Percentiles rank a stretch among this genome's conserved stretches.
Evolutionary conservation across 2,113 vertebrate species (phyloP).

Genomic region (Acanthochromis polyacanthus): DNA sequence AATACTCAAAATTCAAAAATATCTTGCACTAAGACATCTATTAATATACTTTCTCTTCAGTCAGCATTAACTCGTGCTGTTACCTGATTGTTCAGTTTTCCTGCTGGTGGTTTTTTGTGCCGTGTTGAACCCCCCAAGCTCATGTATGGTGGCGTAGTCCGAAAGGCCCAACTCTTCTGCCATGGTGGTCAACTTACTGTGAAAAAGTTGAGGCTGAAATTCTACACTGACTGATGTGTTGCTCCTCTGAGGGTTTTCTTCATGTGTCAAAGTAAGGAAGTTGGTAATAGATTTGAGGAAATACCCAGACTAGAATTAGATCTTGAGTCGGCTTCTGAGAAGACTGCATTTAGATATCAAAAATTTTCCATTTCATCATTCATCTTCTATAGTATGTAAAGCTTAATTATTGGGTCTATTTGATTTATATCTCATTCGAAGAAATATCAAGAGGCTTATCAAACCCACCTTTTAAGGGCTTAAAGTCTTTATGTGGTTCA

Average conservation of each 20-base stretch:
- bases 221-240: rapidly evolving
- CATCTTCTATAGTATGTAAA: background rate
- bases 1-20: too few relatives aligned
- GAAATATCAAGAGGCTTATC: background rate
- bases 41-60: background rate
- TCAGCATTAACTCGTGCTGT: slow-evolving; percentile 2
- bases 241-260: rapidly evolving
- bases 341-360: rapidly evolving
- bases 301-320: background rate
- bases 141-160: background rate
- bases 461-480: background rate
- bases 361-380: rapidly evolving
- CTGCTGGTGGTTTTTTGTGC: rapidly evolving
- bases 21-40: too few relatives aligned
- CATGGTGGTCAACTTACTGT: slow-evolving; percentile 14
- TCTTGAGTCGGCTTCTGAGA: rapidly evolving
- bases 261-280: background rate
- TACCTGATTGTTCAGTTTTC: slow-evolving; percentile 38
- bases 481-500: background rate
- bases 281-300: slow-evolving; percentile 5
- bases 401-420: background rate
- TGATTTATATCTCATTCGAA: background rate
- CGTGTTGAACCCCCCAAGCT: rapidly evolving
- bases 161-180: slow-evolving; percentile 34
- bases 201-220: background rate